Conservation (phyloP, 2,113 vertebrate genomes). For the Hypanus sabinus region DNA sequence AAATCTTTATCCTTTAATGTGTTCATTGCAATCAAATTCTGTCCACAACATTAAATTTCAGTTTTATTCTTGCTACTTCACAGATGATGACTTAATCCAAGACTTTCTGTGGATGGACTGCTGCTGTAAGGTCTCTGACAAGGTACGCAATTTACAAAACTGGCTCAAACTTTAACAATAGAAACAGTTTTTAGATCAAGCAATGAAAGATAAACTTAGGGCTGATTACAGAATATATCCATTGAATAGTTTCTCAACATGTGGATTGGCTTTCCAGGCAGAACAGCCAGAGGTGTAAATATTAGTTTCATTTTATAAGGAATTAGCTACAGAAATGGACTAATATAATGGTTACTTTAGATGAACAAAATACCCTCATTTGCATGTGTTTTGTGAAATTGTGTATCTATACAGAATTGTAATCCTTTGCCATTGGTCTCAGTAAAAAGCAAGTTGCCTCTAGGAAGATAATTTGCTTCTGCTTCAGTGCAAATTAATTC, state of each 20-base stretch:
- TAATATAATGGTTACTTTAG: not conserved
- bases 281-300: not conserved
- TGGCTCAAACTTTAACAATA: not conserved
- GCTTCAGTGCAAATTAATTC: not conserved
- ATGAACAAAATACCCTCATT: not conserved
- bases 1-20: not conserved
- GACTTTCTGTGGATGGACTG: conserved; percentile 90
- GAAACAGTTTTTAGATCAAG: not conserved
- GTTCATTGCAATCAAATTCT: not conserved
- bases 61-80: conserved; percentile 41
- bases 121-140: conserved; percentile 88
- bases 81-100: conserved; percentile 83
- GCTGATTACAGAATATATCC: not conserved
- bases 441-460: not conserved
- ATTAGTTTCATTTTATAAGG: not conserved
- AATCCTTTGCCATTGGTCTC: not conserved
- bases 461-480: not conserved
- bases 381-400: not conserved
- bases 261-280: not conserved
- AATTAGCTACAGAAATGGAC: not conserved
- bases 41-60: not conserved
- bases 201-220: not conserved
- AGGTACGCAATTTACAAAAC: conserved; percentile 55
- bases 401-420: not conserved
- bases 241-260: not conserved